A percentile compares a stretch with the other conserved stretches of the same genome.
Conservation (phyloP, 1,140 invertebrate species). For the Scylla paramamosain region DNA sequence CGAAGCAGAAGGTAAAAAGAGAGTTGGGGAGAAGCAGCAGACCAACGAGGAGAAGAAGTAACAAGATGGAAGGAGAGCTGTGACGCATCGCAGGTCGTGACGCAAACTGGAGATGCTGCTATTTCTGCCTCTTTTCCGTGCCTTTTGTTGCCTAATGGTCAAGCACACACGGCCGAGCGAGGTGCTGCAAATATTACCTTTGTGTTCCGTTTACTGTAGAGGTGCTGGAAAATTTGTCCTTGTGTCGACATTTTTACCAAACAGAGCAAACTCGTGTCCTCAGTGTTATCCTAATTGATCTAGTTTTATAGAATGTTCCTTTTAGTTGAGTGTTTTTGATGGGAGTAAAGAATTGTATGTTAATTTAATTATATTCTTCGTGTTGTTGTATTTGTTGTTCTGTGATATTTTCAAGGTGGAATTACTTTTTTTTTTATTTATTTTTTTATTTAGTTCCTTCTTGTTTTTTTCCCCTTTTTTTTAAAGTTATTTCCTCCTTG, state of each 20-base stretch:
- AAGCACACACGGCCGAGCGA: neutral
- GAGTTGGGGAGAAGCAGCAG: neutral
- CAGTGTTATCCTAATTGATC: too few relatives aligned
- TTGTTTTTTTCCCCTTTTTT: too few relatives aligned
- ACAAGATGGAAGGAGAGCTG: neutral
- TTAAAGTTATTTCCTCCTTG: too few relatives aligned
- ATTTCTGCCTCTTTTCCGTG: neutral
- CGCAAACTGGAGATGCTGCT: neutral
- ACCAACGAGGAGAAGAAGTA: neutral
- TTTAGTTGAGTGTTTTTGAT: too few relatives aligned
- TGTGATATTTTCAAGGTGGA: neutral
- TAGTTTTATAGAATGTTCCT: too few relatives aligned
- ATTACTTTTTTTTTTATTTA: neutral
- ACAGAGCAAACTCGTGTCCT: neutral
- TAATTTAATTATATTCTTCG: neutral
- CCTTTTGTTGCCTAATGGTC: conserved; percentile 8
- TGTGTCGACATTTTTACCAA: neutral
- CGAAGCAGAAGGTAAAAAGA: neutral
- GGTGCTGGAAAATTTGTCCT: neutral
- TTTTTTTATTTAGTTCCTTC: neutral
- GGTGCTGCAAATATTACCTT: neutral
- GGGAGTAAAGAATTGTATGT: too few relatives aligned
- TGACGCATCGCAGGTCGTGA: neutral
- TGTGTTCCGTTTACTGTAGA: neutral
- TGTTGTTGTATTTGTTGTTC: neutral